Base-by-base conservation (phyloP, 30 jellyfish, hydroid and myxozoan species). In the Turritopsis rubra region DNA sequence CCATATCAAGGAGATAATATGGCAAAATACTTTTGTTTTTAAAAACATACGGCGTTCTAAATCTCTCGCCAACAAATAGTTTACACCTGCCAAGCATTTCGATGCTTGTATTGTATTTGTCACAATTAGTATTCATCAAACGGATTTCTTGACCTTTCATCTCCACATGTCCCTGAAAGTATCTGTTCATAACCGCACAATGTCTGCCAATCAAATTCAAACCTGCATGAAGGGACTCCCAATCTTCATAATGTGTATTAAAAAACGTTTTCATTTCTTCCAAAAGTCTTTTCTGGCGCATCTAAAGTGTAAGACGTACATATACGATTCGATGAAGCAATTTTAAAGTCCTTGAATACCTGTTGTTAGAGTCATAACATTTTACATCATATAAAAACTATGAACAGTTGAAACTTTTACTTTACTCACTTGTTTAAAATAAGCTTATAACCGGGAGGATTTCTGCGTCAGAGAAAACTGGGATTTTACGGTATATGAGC, bases 1-100 rank as follows among this genome's bases (percentile, higher is more conserved):
- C 53, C 54, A 88, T 73, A 71, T 88, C 96, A 86, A 88, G 77
- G 18, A 88, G 83, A 66, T 83, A 88, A 78, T 87, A 87, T 1
- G 84, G 21, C 81, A 87, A 24, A 31, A 78, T 87, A n/a, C 52
- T 16, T 22, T 81, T 30, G 21, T 27, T 54, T n/a, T 24, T 81
- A 21, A 66, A 71, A 5, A 22, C 87, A 27, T 68, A 68, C 19
- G 77, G 77, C 9, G 77, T n/a, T 68, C 16, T 68, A 68, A 68
- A 68, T 17, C 28, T n/a, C 28, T 68, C 77, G 19, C 17, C 9
- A 68, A 68, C 4, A 68, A 68, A 27, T 68, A 68, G 16, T 68
- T 27, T 68, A 17, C 0, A 23, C 0, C 19, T 68, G 8, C 30
- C 8, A n/a, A n/a, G n/a, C n/a, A n/a, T n/a, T n/a, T n/a, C n/a